Evolutionary conservation across 2,797 vertebrate species (phyloP).

Genomic region (Ciconia nigra): DNA sequence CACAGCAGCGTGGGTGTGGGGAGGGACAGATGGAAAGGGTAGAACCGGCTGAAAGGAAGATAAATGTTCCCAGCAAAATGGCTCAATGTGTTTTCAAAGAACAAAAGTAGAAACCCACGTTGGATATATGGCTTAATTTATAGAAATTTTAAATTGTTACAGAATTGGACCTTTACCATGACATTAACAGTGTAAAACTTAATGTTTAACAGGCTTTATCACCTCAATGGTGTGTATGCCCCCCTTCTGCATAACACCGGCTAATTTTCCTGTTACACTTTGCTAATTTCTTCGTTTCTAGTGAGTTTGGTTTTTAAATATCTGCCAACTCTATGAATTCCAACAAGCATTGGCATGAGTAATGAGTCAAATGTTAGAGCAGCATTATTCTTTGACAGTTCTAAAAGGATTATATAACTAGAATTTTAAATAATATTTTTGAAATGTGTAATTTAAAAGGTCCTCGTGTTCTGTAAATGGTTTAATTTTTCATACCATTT

Average conservation of each 20-base stretch:
- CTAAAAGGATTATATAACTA: slow-evolving; percentile 68
- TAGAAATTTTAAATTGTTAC: background rate
- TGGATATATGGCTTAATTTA: background rate
- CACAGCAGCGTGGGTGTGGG: background rate
- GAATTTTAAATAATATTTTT: slow-evolving; percentile 59
- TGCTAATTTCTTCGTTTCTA: slow-evolving; percentile 64
- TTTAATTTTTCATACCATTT: slow-evolving; percentile 58
- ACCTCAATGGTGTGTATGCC: background rate
- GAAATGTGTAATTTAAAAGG: slow-evolving; percentile 71
- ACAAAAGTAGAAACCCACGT: slow-evolving; percentile 52
- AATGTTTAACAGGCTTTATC: background rate
- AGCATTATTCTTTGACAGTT: slow-evolving; percentile 72
- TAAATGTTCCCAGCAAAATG: background rate
- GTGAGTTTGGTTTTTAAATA: slow-evolving; percentile 67
- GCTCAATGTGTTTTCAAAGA: background rate
- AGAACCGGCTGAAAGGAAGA: background rate
- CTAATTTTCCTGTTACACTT: slow-evolving; percentile 54
- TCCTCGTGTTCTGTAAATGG: slow-evolving; percentile 49
- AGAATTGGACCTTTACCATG: background rate
- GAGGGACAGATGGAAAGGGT: background rate
- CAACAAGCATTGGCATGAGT: slow-evolving; percentile 69
- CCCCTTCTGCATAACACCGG: background rate
- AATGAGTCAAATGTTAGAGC: slow-evolving; percentile 69
- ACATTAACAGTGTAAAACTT: background rate
- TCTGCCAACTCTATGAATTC: slow-evolving; percentile 65